A percentile compares a stretch with the other conserved stretches of the same genome.
Conservation (phyloP, 2,797 vertebrate species). For the Chloroceryle amazona region DNA sequence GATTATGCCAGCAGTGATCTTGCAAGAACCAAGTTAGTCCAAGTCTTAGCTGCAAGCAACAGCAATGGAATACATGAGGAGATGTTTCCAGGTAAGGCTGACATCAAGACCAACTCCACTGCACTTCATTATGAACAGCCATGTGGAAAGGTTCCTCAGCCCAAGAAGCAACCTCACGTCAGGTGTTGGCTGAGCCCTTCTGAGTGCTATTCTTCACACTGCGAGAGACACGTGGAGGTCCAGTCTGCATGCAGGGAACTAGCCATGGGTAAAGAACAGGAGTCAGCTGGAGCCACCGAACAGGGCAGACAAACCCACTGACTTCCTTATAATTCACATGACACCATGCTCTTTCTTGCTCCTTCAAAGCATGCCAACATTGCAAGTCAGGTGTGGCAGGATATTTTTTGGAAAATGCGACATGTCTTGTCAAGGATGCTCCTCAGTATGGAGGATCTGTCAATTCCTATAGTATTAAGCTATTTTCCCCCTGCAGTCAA, state of each 20-base stretch:
- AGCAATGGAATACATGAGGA: background rate
- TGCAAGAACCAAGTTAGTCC: background rate
- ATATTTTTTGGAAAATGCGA: background rate
- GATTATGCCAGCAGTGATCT: background rate
- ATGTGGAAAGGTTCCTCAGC: background rate
- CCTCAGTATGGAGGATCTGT: background rate
- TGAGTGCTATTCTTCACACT: background rate
- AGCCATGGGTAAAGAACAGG: background rate
- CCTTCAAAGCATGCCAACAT: background rate
- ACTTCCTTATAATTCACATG: background rate
- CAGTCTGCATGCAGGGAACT: background rate
- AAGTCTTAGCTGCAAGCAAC: background rate
- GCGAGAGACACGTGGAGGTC: background rate
- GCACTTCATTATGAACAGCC: background rate
- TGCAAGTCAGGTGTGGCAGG: background rate
- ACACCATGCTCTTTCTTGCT: background rate
- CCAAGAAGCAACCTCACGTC: background rate
- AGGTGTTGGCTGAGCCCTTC: background rate
- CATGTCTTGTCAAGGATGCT: background rate
- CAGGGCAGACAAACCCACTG: background rate
- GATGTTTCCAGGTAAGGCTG: background rate
- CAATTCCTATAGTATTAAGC: background rate
- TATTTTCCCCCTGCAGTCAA: background rate
- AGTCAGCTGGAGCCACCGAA: background rate
- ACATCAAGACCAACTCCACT: fast-evolving